phyloP scores from a whole-genome alignment of 2,888 invertebrate genomes.

The Cheilosia scutellata region DNA sequence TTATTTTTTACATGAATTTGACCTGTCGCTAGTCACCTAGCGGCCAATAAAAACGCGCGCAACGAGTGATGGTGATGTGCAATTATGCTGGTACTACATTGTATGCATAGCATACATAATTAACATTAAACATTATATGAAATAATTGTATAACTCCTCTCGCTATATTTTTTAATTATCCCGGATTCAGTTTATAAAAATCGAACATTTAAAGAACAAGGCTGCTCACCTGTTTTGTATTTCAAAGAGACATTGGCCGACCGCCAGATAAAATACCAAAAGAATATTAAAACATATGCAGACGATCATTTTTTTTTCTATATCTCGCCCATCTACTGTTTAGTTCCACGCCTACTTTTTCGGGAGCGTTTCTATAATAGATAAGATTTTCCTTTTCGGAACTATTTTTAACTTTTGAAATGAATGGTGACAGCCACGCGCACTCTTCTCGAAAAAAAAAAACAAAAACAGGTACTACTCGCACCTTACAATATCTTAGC shows the following conservation, averaged over 20 bases:
- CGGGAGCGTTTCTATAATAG: background rate
- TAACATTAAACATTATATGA: no score
- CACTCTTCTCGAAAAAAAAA: background rate
- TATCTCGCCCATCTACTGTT: background rate
- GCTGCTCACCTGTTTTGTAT: background rate
- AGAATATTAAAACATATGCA: no score
- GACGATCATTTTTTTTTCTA: no score
- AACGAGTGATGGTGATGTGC: no score
- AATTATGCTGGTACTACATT: no score
- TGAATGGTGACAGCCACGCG: background rate
- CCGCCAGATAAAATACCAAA: no score
- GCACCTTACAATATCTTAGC: background rate
- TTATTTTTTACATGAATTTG: no score
- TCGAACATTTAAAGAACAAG: background rate
- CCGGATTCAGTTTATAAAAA: no score
- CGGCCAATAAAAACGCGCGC: no score
- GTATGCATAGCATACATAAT: no score
- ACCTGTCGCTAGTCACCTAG: no score
- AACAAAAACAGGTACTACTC: background rate
- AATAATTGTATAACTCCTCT: background rate
- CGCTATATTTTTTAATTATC: background rate
- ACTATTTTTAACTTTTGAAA: background rate
- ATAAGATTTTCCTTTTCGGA: background rate
- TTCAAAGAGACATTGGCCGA: background rate
- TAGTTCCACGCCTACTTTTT: constrained; percentile 3